phyloP scores from a whole-genome alignment of 2,888 invertebrate genomes.

The Amiota communis region DNA sequence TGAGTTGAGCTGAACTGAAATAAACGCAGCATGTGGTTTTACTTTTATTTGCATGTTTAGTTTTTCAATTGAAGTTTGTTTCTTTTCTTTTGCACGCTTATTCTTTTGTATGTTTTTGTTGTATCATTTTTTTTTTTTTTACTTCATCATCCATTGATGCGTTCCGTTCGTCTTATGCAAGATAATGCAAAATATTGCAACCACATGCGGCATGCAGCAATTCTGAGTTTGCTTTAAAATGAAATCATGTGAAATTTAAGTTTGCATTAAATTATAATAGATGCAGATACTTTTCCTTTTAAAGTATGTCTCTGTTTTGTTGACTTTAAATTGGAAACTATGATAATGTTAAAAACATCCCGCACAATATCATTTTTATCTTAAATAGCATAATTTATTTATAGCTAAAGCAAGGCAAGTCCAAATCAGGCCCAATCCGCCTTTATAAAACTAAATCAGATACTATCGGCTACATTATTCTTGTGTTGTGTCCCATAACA shows the following conservation, averaged over 20 bases:
- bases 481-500: constrained; percentile 46
- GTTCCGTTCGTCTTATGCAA: constrained; percentile 16
- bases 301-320: too few relatives aligned
- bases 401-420: background rate
- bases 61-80: constrained; percentile 19
- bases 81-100: background rate
- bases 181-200: constrained; percentile 10
- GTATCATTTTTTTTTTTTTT: background rate
- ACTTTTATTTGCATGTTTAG: constrained; percentile 30
- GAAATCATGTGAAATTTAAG: background rate
- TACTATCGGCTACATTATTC: background rate
- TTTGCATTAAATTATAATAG: background rate
- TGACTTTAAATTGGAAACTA: too few relatives aligned
- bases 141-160: constrained; percentile 27
- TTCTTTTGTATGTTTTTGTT: constrained; percentile 7
- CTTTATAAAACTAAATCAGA: constrained; percentile 40
- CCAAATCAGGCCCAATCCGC: background rate
- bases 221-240: background rate
- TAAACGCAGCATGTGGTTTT: constrained; percentile 39
- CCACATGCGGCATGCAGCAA: constrained; percentile 3
- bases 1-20: constrained; percentile 19
- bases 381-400: constrained; percentile 27
- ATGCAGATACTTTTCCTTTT: background rate
- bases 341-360: background rate
- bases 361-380: constrained; percentile 2